Conservation (phyloP, 2,797 vertebrate genomes). For the Channa striata region DNA sequence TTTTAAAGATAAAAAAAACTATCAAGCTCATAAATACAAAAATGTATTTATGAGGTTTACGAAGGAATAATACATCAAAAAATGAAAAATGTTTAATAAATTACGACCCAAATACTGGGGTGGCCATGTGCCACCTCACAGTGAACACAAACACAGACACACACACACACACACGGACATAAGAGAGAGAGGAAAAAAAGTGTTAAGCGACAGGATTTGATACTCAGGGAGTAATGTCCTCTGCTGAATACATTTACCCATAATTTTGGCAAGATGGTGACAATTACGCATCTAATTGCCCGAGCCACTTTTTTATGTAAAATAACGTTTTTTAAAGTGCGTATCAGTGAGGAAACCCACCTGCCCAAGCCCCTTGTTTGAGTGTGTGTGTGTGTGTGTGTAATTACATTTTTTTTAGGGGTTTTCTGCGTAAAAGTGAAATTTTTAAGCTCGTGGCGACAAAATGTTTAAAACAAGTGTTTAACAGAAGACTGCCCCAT, state of each 20-base stretch:
- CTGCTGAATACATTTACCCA: constrained; percentile 67
- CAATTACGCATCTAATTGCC: constrained; percentile 81
- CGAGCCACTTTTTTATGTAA: constrained; percentile 71
- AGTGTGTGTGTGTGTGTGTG: constrained; percentile 29
- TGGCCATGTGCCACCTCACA: neutral
- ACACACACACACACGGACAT: constrained; percentile 19
- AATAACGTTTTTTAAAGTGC: constrained; percentile 72
- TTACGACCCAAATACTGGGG: too few species aligned
- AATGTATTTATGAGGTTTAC: too few species aligned
- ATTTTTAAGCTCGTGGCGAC: neutral
- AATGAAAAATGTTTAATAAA: too few species aligned
- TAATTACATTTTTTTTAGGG: neutral
- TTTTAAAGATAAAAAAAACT: too few species aligned
- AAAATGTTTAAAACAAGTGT: too few species aligned
- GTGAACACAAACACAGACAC: neutral
- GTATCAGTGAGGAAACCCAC: constrained; percentile 61
- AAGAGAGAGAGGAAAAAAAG: constrained; percentile 1
- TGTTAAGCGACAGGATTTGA: constrained; percentile 48
- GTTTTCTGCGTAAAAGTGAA: neutral
- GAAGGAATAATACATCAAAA: too few species aligned
- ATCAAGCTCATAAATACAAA: too few species aligned
- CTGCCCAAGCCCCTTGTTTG: constrained; percentile 53
- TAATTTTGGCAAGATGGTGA: constrained; percentile 75
- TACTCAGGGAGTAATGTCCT: constrained; percentile 58
- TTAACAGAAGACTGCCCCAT: neutral